Base-by-base conservation (phyloP, 2,113 vertebrate genomes). In the Nerophis ophidion region DNA sequence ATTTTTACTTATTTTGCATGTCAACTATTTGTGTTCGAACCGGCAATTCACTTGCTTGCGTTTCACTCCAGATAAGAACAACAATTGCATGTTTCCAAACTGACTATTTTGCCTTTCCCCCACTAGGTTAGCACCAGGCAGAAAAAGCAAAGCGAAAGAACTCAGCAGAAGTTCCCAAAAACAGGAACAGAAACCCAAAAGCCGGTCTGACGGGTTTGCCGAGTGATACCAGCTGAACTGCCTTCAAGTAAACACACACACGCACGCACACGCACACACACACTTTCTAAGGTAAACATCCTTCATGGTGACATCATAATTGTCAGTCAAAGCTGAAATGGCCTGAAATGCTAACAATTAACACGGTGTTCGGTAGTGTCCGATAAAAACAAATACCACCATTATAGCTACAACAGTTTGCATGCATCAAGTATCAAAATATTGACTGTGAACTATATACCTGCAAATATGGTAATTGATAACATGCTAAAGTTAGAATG, bases 101-200 rank as follows among this genome's bases (percentile, higher is more conserved):
- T 40, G 13, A 6, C 4, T 17, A 17, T 14, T 59, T 48, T 9
- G 33, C 2, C 8, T 34, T 45, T 26, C 34, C 4, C 16, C 26
- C 15, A 49, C 15, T 3, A 49, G 48, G 14, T 17, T 9, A 4
- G 48, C 10, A 26, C 33, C 10, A 26, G 42, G 11, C 38, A 57
- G 40, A 47, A 33, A 16, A 10, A 26, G 14, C 5, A 19, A 46
- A 47, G 33, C 11, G 15, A 52, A 12, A 45, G 19, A 45, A 54
- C 5, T 46, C 8, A 6, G 2, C 35, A 60, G 48, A 13, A 60
- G 53, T 48, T 48, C 48, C 58, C 12, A 6, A 35, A 26, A 63
- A 61, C 70, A 74, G 81, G 75, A 82, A 88, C 84, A 86, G 88
- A 89, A 88, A 91, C 89, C 67, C 45, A 0, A 40, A 60, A 87